These are phyloP conservation scores for Emydura subglobosa DNA, from an alignment of 2,113 vertebrate genomes.

Conservation along the genomic window DNA sequence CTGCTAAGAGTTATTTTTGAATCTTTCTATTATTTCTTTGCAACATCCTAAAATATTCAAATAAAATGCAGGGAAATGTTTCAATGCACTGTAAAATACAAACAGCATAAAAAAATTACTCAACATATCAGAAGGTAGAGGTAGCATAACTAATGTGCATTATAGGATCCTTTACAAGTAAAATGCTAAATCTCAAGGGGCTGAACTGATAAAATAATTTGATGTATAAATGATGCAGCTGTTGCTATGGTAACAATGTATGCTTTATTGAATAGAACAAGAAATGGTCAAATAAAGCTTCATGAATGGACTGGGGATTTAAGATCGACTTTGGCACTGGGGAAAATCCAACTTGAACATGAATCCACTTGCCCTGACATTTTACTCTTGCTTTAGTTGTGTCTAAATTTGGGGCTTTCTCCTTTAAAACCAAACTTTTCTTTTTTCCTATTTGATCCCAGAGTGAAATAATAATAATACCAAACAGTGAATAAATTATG, in stretches of 20 bases:
- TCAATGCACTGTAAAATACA: neutral
- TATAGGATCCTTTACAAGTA: neutral
- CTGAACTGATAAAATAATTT: constrained; percentile 5
- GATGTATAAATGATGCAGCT: neutral
- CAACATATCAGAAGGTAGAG: neutral
- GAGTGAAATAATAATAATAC: constrained; percentile 36
- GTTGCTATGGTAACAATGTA: neutral
- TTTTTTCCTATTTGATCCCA: neutral
- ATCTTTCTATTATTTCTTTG: neutral
- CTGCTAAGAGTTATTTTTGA: neutral
- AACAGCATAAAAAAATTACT: constrained; percentile 1
- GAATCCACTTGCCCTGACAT: constrained; percentile 23
- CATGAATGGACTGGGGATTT: neutral
- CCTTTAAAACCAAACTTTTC: neutral
- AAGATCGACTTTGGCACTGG: neutral
- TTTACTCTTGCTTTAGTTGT: neutral
- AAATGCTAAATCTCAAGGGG: neutral
- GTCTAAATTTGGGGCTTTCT: neutral
- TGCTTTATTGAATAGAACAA: neutral
- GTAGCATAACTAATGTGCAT: neutral
- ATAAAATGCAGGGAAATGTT: neutral
- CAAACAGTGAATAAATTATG: constrained; percentile 33
- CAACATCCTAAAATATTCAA: neutral
- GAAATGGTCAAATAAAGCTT: neutral
- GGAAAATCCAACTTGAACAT: neutral